Evolutionary conservation across 2,797 vertebrate species (phyloP), one percentile per base, ranked within the genome.

Genomic region (Meda fulgida): DNA sequence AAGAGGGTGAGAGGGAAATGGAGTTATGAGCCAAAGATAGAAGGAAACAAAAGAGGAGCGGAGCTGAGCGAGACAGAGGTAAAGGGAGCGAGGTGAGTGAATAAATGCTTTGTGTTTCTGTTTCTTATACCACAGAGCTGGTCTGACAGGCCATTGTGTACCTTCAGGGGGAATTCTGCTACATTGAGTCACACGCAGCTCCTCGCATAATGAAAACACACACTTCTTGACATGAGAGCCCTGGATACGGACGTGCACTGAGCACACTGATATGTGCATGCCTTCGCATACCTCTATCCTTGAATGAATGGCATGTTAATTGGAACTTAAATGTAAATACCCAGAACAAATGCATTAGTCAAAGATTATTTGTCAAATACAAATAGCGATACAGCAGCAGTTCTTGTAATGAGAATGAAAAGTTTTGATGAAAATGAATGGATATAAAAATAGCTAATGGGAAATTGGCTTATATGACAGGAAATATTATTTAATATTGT

Each of bases 111-210:
- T 77, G 10, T 83, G 48, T 85, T 82, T 84, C 40, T 72, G 34
- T 79, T 78, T 89, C 67, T 79, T 78, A 80, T 77, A 72, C 53
- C 16, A 34, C 77, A 78, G 85, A 90, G 89, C 79, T 86, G 82
- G 80, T 91, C 88, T 91, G 91, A 93, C 90, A 90, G 91, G 88
- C 87, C 86, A 79, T 88, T 88, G 88, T 87, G 73, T 89, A 89
- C 91, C 90, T 91, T 78, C 63, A 88, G 92, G 88, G 71, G 79
- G 43, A 87, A 78, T 84, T 86, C 81, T 86, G 88, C 84, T 90
- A 89, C 83, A 72, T 5, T 73, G 76, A 84, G 76, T 66, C 67
- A 88, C 78, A 79, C 70, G 55, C 84, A 76, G 66, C 31, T 63
- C 23, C 51, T 82, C 14, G 70, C 40, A 71, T 81, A 86, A 73